These are phyloP conservation scores for Eucidaris tribuloides DNA, from an alignment of 35 echinoderm and acorn worm genomes.

Conservation along the genomic window DNA sequence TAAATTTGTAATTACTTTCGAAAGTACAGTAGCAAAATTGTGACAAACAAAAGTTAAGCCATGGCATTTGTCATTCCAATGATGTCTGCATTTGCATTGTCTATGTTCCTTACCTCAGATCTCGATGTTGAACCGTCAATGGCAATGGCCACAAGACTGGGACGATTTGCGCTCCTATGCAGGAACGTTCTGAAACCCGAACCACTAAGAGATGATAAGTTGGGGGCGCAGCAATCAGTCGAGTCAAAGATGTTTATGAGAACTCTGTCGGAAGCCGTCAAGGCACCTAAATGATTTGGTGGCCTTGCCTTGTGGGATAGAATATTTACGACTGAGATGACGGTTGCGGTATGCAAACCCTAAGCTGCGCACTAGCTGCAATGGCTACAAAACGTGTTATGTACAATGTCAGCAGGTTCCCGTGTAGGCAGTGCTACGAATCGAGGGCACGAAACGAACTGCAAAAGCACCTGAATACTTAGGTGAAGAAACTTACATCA, in stretches of 20 bases:
- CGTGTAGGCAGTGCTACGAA: neutral
- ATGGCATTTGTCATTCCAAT: neutral
- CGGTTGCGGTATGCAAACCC: neutral
- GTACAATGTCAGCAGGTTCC: neutral
- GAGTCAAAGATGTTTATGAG: neutral
- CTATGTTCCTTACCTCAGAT: neutral
- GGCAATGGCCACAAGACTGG: neutral
- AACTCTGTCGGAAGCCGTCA: neutral
- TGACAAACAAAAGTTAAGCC: too few species aligned
- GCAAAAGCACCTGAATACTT: neutral
- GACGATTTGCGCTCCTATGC: neutral
- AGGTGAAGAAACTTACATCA: neutral
- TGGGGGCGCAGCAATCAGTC: neutral
- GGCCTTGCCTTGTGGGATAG: neutral
- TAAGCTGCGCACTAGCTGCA: neutral
- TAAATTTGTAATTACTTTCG: too few species aligned
- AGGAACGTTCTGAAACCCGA: neutral
- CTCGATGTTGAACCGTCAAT: neutral
- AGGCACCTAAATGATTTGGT: neutral
- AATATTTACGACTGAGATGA: neutral
- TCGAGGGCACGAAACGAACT: neutral
- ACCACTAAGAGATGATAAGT: neutral
- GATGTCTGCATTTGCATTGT: neutral
- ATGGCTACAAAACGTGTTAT: neutral
- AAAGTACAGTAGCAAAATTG: too few species aligned